A percentile compares a stretch with the other conserved stretches of the same genome.
Evolutionary conservation across 1,140 invertebrate species (phyloP).

Genomic region (Drosophila hydei): DNA sequence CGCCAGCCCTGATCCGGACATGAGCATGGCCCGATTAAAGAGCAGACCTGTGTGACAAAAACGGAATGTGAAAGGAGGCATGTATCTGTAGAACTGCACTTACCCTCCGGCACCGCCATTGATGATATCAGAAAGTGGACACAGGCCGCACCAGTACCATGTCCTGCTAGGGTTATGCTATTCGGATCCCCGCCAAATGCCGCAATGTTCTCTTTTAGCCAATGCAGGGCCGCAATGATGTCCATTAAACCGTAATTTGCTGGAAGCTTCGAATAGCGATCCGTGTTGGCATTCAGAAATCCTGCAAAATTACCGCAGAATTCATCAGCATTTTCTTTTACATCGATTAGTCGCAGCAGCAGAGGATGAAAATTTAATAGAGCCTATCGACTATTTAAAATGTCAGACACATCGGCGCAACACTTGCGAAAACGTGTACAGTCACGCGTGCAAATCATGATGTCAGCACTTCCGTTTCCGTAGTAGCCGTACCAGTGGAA

Average conservation of each 20-base stretch:
- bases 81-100: constrained; percentile 68
- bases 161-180: constrained; percentile 97
- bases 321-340: constrained; percentile 59
- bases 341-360: constrained; percentile 49
- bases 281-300: constrained; percentile 94
- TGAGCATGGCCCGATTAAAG: constrained; percentile 96
- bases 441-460: constrained; percentile 82
- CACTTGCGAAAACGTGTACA: constrained; percentile 64
- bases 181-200: constrained; percentile 96
- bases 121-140: constrained; percentile 97
- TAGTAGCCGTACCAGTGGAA: constrained; percentile 33
- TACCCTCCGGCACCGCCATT: constrained; percentile 95
- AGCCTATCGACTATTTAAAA: constrained; percentile 60
- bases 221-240: constrained; percentile 96
- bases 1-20: constrained; percentile 97
- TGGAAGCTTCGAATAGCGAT: constrained; percentile 91
- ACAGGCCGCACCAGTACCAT: constrained; percentile 97
- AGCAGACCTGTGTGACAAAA: constrained; percentile 88
- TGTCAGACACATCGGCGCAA: constrained; percentile 55
- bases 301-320: constrained; percentile 85
- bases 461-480: constrained; percentile 81
- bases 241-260: constrained; percentile 98
- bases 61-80: neutral
- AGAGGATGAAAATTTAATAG: constrained; percentile 63
- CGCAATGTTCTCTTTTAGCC: constrained; percentile 97